Percentiles rank a stretch among this genome's conserved stretches.
Conservation (phyloP, 1,140 invertebrate species). For the Laupala kohalensis region DNA sequence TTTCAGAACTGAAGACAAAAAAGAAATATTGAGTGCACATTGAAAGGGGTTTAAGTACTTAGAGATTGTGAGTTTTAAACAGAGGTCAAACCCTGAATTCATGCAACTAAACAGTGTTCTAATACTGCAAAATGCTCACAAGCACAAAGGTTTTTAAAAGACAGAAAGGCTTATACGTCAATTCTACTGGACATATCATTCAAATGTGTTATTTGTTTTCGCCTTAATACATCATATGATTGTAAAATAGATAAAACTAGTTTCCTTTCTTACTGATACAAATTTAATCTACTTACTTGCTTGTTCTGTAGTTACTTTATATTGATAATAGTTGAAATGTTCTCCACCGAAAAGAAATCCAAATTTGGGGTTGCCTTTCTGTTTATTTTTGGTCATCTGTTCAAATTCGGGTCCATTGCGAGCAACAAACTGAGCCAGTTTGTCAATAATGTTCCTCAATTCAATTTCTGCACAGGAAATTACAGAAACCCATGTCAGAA, state of each 20-base stretch:
- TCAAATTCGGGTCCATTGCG: conserved; percentile 97
- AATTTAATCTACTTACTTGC: conserved; percentile 55
- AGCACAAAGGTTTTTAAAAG: background rate
- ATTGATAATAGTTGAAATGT: conserved; percentile 92
- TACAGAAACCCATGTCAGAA: conserved; percentile 12
- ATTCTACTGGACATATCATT: no score
- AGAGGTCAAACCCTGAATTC: background rate
- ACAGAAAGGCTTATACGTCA: background rate
- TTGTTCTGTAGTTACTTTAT: conserved; percentile 83
- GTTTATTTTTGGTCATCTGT: conserved; percentile 94
- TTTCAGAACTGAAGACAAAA: conserved; percentile 28
- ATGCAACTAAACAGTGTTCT: background rate
- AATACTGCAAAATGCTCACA: background rate
- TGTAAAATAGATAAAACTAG: no score
- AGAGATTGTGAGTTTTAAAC: no score
- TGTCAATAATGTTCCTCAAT: conserved; percentile 92
- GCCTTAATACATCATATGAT: no score
- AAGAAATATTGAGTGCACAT: background rate
- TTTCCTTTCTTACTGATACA: no score
- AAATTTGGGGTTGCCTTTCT: conserved; percentile 94
- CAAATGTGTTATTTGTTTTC: no score
- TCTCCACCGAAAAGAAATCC: conserved; percentile 93
- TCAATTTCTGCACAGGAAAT: conserved; percentile 75
- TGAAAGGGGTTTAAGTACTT: background rate
- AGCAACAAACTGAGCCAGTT: conserved; percentile 95